Conservation (phyloP, 2,113 vertebrate genomes). For the Hyla sarda region DNA sequence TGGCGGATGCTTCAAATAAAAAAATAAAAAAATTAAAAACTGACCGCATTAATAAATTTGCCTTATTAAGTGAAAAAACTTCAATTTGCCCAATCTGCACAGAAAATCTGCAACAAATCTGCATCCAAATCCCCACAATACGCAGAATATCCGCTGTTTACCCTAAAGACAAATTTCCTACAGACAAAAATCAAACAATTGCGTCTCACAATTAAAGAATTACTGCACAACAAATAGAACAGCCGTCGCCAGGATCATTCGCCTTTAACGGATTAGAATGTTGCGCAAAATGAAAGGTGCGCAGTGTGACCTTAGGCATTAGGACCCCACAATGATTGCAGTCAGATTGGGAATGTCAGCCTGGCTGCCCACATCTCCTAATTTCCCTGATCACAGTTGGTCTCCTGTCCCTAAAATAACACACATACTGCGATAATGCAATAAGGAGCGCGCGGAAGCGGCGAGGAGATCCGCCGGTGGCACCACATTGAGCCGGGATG, state of each 20-base stretch:
- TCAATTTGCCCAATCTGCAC: no score
- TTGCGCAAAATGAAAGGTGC: not conserved
- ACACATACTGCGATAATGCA: conserved; percentile 56
- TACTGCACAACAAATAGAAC: not conserved
- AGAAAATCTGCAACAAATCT: no score
- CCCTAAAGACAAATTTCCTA: no score
- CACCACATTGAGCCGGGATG: conserved; percentile 35
- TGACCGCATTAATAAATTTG: no score
- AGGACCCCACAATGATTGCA: not conserved
- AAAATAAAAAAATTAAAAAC: no score
- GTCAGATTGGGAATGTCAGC: conserved; percentile 34
- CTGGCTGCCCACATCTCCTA: conserved; percentile 32
- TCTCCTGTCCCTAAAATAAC: conserved; percentile 50
- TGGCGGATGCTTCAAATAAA: no score
- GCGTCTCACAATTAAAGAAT: not conserved
- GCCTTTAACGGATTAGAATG: not conserved
- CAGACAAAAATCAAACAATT: not conserved
- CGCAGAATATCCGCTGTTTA: no score
- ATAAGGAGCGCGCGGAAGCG: conserved; percentile 43
- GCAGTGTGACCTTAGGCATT: conserved; percentile 30
- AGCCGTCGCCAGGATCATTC: not conserved
- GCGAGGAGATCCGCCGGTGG: conserved; percentile 57
- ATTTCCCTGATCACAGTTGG: conserved; percentile 39
- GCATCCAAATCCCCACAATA: no score
- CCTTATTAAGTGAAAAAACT: no score